phyloP scores from a whole-genome alignment of 1,140 invertebrate genomes.

The Trichogramma pretiosum region DNA sequence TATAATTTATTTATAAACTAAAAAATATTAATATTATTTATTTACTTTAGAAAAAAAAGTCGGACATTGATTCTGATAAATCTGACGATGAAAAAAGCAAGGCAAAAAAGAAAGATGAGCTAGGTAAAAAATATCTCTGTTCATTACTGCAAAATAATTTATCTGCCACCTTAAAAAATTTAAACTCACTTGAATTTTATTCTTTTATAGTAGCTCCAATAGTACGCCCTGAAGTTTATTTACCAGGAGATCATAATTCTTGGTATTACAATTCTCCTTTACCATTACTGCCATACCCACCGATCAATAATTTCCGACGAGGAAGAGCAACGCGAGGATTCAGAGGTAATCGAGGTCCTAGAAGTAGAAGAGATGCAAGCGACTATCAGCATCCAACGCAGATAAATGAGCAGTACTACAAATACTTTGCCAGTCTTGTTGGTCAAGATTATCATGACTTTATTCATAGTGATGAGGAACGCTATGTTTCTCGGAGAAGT shows the following conservation, averaged over 20 bases:
- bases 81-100: slow-evolving; percentile 24
- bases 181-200: too few species aligned
- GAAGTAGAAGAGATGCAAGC: slow-evolving; percentile 20
- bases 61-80: slow-evolving; percentile 22
- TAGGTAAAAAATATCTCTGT: slow-evolving; percentile 1
- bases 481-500: slow-evolving; percentile 29
- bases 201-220: too few species aligned
- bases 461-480: slow-evolving; percentile 28
- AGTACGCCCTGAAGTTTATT: too few species aligned
- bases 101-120: slow-evolving; percentile 37
- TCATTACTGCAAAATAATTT: background rate
- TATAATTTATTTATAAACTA: slow-evolving; percentile 2
- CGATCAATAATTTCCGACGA: slow-evolving; percentile 26
- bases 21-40: slow-evolving; percentile 11
- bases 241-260: slow-evolving; percentile 4
- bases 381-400: slow-evolving; percentile 26
- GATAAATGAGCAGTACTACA: slow-evolving; percentile 42
- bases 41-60: slow-evolving; percentile 33
- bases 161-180: background rate
- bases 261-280: slow-evolving; percentile 36
- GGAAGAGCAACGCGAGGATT: slow-evolving; percentile 18
- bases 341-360: slow-evolving; percentile 21
- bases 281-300: slow-evolving; percentile 32
- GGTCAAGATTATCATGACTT: slow-evolving; percentile 34
- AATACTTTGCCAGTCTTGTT: slow-evolving; percentile 39